Conservation (phyloP, 1,140 invertebrate genomes). For the honey bee (Apis mellifera) region DNA sequence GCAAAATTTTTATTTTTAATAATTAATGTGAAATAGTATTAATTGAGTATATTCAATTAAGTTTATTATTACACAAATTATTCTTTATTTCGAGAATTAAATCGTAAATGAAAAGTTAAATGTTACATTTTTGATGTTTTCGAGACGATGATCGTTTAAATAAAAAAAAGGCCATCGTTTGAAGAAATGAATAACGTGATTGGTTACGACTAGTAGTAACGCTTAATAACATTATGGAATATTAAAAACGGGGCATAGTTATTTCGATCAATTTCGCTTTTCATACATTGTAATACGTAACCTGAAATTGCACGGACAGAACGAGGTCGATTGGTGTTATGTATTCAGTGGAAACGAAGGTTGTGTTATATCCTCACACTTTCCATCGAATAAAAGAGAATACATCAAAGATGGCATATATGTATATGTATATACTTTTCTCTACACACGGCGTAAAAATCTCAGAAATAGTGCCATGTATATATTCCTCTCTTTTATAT, state of each 20-base stretch:
- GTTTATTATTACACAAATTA: too few relatives aligned
- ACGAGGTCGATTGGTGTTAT: slow-evolving; percentile 16
- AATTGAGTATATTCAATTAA: too few relatives aligned
- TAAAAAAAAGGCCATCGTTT: background rate
- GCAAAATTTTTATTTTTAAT: too few relatives aligned
- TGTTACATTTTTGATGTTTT: background rate
- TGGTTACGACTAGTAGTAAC: background rate
- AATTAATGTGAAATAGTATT: too few relatives aligned
- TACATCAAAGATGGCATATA: background rate
- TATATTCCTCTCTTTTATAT: background rate
- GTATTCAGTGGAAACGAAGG: slow-evolving; percentile 12
- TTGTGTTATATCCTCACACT: slow-evolving; percentile 8
- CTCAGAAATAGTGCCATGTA: too few relatives aligned
- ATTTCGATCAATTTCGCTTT: background rate
- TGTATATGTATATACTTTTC: background rate
- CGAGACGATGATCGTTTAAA: background rate
- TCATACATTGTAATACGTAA: background rate
- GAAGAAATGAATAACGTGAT: background rate
- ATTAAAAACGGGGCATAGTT: background rate
- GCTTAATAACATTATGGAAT: background rate
- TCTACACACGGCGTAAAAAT: background rate
- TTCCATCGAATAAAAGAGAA: background rate
- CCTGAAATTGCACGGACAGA: slow-evolving; percentile 12
- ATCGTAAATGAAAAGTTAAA: too few relatives aligned
- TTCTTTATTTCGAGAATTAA: too few relatives aligned